These are phyloP conservation scores for Gymnoscopelus microlampas DNA, from an alignment of 2,797 vertebrate species.

Conservation along the genomic window DNA sequence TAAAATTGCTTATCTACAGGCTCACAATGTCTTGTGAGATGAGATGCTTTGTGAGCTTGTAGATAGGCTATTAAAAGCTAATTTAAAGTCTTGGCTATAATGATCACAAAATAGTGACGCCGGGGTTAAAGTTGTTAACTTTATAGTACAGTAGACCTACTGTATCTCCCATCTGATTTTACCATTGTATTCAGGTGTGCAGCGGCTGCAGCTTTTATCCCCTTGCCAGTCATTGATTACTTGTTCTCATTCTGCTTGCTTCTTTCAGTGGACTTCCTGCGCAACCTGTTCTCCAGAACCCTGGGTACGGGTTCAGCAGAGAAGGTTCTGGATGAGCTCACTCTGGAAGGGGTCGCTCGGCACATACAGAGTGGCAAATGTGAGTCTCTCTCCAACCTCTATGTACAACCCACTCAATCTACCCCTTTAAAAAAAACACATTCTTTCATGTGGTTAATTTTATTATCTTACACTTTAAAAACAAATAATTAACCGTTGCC, in stretches of 20 bases:
- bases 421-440: not conserved
- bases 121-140: too few species aligned
- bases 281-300: conserved; percentile 87
- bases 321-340: conserved; percentile 89
- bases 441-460: too few species aligned
- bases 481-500: not conserved
- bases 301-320: conserved; percentile 84
- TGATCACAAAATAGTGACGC: too few species aligned
- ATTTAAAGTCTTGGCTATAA: too few species aligned
- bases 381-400: conserved; percentile 61
- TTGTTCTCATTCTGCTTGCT: conserved; percentile 10
- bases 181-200: not conserved
- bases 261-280: conserved; percentile 89
- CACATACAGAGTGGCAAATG: conserved; percentile 89
- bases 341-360: conserved; percentile 84
- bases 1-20: too few species aligned
- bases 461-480: too few species aligned
- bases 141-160: too few species aligned
- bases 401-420: not conserved
- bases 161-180: not conserved
- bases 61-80: too few species aligned
- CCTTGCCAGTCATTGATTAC: not conserved
- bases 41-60: too few species aligned
- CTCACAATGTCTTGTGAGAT: too few species aligned
- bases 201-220: not conserved